Percentiles rank a stretch among this genome's conserved stretches.
Conservation (phyloP, 2,888 invertebrate species). For the Keiferia lycopersicella region DNA sequence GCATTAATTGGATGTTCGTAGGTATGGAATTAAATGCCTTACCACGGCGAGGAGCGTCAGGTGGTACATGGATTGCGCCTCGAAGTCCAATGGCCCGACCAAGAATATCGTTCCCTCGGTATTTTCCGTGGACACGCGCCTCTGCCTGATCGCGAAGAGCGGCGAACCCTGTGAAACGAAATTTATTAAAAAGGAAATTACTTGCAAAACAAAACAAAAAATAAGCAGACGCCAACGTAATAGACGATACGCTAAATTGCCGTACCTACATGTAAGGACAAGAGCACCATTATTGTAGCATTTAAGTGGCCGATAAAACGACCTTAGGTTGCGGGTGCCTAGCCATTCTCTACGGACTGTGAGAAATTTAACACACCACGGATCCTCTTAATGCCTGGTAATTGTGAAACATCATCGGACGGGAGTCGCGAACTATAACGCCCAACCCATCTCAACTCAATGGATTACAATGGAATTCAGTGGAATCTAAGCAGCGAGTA, state of each 20-base stretch:
- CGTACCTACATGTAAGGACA: conserved; percentile 58
- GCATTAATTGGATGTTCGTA: conserved; percentile 16
- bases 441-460: conserved; percentile 44
- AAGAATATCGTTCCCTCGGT: conserved; percentile 91
- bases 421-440: conserved; percentile 40
- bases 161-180: conserved; percentile 83
- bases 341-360: conserved; percentile 60
- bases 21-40: conserved; percentile 65
- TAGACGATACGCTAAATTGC: conserved; percentile 47
- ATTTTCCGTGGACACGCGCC: conserved; percentile 87
- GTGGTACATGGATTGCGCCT: conserved; percentile 93
- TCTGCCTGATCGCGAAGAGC: conserved; percentile 89
- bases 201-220: conserved; percentile 25
- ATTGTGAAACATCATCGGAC: conserved; percentile 58
- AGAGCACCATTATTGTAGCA: conserved; percentile 61
- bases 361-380: conserved; percentile 69
- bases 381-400: conserved; percentile 65
- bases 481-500: conserved; percentile 4
- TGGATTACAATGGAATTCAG: conserved; percentile 33
- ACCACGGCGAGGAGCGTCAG: conserved; percentile 94
- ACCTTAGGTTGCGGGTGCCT: conserved; percentile 57
- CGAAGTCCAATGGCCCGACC: conserved; percentile 91
- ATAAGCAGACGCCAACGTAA: conserved; percentile 36
- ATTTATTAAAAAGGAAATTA: conserved; percentile 34
- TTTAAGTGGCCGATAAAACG: conserved; percentile 61